Base-by-base conservation (phyloP, 2,113 vertebrate species). In the Ciconia maguari region DNA sequence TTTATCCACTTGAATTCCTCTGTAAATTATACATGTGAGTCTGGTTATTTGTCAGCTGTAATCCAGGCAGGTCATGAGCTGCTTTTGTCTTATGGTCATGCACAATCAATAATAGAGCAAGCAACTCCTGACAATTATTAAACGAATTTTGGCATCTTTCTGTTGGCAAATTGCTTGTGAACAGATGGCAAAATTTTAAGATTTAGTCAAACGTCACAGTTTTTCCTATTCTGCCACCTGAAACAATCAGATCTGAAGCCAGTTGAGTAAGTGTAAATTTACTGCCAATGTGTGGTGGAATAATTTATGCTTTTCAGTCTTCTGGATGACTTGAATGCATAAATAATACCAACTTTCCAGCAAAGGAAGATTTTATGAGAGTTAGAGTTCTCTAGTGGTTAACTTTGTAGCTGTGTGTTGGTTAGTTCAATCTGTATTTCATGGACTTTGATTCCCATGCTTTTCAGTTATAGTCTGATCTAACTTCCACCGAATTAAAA, bases 111-210 rank as follows among this genome's bases (percentile, higher is more conserved):
- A 96, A 82, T 15, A 52, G 44, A 96, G 29, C 0, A 1, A 88
- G 58, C 49, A 83, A 9, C 49, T 94, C 49, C 68, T 88, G 85
- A 77, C 60, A 94, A 64, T 57, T 92, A 80, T 36, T 61, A 86
- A 80, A 83, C 34, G 14, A 66, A 74, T 70, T 70, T 55, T 88
- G 88, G 71, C 44, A 66, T 82, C 61, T 66, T 93, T 91, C 82
- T 90, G 29, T 54, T 86, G 93, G 78, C 82, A 94, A 86, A 86
- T 86, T 58, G 25, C 18, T 95, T 54, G 54, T 77, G 88, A 96
- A 80, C 93, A 96, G 92, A 96, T 83, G 84, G 84, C 36, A 71
- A 77, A 87, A 58, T 58, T 94, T 89, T 85, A 83, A 93, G 72
- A 49, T 87, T 80, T 88, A 87, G 91, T 90, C 74, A 93, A 95